Evolutionary conservation across 2,113 vertebrate genomes (phyloP).

Genomic region (Danionella cerebrum): DNA sequence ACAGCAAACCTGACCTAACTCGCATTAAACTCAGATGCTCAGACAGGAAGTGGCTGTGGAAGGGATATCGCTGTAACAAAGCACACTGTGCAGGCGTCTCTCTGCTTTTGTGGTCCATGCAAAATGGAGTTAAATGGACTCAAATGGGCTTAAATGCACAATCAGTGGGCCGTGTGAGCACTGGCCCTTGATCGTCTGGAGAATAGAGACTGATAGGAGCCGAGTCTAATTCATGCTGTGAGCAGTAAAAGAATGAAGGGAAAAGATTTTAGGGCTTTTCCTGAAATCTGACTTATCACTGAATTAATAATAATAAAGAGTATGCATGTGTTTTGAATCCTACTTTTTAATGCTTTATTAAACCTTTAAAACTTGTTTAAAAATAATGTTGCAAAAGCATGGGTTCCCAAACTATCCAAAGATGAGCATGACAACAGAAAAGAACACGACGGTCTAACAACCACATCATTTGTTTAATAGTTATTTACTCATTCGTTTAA

Average conservation of each 20-base stretch:
- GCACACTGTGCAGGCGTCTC: background rate
- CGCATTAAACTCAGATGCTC: background rate
- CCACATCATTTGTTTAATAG: no score
- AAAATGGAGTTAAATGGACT: conserved; percentile 37
- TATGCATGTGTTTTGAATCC: no score
- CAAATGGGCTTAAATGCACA: conserved; percentile 27
- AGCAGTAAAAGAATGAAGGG: conserved; percentile 2
- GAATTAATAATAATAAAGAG: no score
- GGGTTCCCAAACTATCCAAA: no score
- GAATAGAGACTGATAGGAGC: conserved; percentile 6
- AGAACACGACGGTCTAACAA: no score
- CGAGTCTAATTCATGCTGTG: background rate
- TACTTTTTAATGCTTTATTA: no score
- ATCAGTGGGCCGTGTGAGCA: background rate
- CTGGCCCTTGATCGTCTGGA: background rate
- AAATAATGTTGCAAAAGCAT: no score
- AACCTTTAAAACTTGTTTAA: no score
- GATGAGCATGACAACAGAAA: no score
- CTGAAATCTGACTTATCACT: no score
- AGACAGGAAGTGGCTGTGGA: conserved; percentile 11
- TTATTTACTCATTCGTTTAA: no score
- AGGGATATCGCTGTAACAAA: background rate
- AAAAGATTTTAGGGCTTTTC: no score
- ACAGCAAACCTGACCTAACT: background rate
- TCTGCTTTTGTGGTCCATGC: conserved; percentile 14